Percentiles rank a stretch among this genome's conserved stretches.
phyloP scores from a whole-genome alignment of 2,888 invertebrate genomes.

The Watsonalla binaria region DNA sequence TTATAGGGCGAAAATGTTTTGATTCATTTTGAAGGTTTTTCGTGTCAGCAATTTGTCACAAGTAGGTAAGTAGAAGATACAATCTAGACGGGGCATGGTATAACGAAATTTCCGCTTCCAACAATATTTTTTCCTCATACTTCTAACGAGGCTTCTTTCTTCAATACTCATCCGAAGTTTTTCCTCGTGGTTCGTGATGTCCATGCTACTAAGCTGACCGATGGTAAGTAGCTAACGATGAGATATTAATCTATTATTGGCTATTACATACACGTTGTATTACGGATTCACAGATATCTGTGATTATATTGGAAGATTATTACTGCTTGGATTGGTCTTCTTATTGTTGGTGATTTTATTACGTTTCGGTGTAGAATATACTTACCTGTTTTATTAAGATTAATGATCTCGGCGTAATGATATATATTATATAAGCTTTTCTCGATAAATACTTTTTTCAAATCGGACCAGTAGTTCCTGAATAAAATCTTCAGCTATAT shows the following conservation, averaged over 20 bases:
- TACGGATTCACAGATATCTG: conserved; percentile 11
- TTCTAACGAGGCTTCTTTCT: conserved; percentile 41
- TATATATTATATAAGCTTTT: no score
- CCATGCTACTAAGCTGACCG: conserved; percentile 28
- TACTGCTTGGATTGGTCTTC: neutral
- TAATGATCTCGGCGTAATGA: no score
- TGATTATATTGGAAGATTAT: conserved; percentile 6
- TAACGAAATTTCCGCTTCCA: conserved; percentile 28
- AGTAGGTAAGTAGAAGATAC: conserved; percentile 2
- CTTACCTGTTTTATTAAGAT: no score
- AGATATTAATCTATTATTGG: conserved; percentile 28
- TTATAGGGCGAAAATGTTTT: conserved; percentile 1
- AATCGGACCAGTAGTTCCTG: no score
- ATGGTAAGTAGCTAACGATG: conserved; percentile 28
- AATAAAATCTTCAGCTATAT: no score
- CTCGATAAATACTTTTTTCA: no score
- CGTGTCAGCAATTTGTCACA: conserved; percentile 10
- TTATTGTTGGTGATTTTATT: neutral
- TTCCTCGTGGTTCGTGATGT: conserved; percentile 38
- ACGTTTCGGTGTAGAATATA: neutral
- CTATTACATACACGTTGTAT: conserved; percentile 13
- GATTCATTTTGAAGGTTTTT: conserved; percentile 3
- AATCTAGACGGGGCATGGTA: conserved; percentile 12
- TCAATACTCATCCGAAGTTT: conserved; percentile 36
- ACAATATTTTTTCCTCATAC: conserved; percentile 39